Evolutionary conservation across 2,113 vertebrate genomes (phyloP).

Genomic region (Xenus cinereus): DNA sequence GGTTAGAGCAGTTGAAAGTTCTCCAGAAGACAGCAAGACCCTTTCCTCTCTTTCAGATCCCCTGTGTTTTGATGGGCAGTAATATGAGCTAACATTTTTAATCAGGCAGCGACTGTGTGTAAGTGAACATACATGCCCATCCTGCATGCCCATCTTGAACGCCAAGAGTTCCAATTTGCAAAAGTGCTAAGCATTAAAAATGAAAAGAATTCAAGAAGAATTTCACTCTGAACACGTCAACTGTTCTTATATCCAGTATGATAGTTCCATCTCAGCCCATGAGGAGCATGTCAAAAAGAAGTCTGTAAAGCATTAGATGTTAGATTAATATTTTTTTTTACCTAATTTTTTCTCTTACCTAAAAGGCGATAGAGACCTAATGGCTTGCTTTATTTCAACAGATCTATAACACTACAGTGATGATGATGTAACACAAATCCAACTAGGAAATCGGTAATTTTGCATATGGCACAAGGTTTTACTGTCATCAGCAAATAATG

Average conservation of each 20-base stretch:
- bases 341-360: neutral
- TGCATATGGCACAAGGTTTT: neutral
- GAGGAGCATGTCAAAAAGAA: neutral
- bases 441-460: neutral
- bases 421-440: neutral
- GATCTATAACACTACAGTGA: neutral
- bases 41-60: neutral
- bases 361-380: neutral
- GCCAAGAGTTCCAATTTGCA: neutral
- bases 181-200: neutral
- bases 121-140: neutral
- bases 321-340: neutral
- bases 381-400: neutral
- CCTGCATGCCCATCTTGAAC: neutral
- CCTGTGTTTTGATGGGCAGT: neutral
- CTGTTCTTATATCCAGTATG: neutral
- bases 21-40: neutral
- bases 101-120: neutral
- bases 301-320: neutral
- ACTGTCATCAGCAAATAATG: neutral
- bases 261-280: neutral
- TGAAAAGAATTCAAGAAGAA: neutral
- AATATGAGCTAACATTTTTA: neutral
- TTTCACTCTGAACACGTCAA: neutral
- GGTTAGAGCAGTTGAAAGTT: neutral